phyloP scores from a whole-genome alignment of 2,113 vertebrate genomes.

The Rhinolophus sinicus region DNA sequence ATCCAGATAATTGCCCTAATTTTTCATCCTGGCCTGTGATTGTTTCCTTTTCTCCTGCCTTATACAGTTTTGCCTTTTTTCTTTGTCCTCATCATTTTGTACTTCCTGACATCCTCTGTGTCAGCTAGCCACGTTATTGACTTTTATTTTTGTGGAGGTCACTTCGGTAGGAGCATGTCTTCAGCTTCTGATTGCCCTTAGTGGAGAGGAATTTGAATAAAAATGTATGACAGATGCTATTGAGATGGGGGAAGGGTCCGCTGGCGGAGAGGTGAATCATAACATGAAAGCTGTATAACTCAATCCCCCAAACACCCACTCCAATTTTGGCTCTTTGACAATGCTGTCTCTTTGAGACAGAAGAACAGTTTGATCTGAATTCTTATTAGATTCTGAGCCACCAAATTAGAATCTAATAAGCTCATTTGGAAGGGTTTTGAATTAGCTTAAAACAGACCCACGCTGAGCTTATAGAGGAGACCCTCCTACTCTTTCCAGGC shows the following conservation, averaged over 20 bases:
- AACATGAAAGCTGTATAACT: conserved; percentile 71
- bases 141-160: conserved; percentile 70
- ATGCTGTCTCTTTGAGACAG: conserved; percentile 77
- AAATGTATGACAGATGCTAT: conserved; percentile 58
- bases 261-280: conserved; percentile 75
- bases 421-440: conserved; percentile 77
- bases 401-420: conserved; percentile 80
- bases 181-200: conserved; percentile 56
- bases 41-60: conserved; percentile 65
- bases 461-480: conserved; percentile 70
- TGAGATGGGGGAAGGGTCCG: conserved; percentile 42
- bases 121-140: conserved; percentile 57
- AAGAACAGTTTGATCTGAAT: conserved; percentile 81
- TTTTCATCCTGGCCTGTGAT: conserved; percentile 72
- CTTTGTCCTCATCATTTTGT: conserved; percentile 52
- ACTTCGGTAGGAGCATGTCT: conserved; percentile 61
- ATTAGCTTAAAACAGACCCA: conserved; percentile 78
- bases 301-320: conserved; percentile 75
- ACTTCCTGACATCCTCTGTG: conserved; percentile 56
- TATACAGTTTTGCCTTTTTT: conserved; percentile 59
- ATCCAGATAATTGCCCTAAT: conserved; percentile 73
- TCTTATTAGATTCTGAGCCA: conserved; percentile 78
- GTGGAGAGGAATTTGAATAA: conserved; percentile 68
- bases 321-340: conserved; percentile 79
- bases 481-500: conserved; percentile 71